phyloP scores from a whole-genome alignment of 2,797 vertebrate species.

The Margarornis squamiger region DNA sequence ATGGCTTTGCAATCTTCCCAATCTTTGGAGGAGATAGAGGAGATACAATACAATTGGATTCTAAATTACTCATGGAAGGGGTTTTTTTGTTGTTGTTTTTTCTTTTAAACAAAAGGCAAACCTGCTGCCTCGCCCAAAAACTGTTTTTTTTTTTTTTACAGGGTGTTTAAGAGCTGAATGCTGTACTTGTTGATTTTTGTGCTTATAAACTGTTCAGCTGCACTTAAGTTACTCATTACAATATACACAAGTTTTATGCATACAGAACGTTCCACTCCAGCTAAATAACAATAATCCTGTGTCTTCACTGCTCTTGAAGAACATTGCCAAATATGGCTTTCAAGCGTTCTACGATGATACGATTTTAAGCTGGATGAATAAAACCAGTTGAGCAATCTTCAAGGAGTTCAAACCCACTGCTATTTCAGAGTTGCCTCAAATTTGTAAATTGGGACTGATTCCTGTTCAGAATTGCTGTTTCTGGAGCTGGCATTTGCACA shows the following conservation, averaged over 20 bases:
- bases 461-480: not conserved
- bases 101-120: not conserved
- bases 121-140: not conserved
- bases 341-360: not conserved
- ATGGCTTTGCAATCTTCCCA: not conserved
- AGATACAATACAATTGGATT: not conserved
- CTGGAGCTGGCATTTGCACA: not conserved
- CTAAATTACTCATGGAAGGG: not conserved
- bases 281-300: conserved; percentile 42
- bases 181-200: not conserved
- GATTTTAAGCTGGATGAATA: conserved; percentile 10
- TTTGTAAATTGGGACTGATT: not conserved
- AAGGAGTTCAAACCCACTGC: not conserved
- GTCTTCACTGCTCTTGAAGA: conserved; percentile 6
- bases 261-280: not conserved
- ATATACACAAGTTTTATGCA: not conserved
- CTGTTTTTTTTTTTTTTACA: not conserved
- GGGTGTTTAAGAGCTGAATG: not conserved
- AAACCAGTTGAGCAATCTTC: not conserved
- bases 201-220: not conserved
- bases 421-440: not conserved
- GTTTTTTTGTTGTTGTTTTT: too few relatives aligned
- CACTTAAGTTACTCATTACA: not conserved
- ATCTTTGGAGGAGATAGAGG: not conserved
- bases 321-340: conserved; percentile 19